A percentile compares a stretch with the other conserved stretches of the same genome.
Evolutionary conservation across 2,113 vertebrate genomes (phyloP).

Genomic region (Epinephelus fuscoguttatus): DNA sequence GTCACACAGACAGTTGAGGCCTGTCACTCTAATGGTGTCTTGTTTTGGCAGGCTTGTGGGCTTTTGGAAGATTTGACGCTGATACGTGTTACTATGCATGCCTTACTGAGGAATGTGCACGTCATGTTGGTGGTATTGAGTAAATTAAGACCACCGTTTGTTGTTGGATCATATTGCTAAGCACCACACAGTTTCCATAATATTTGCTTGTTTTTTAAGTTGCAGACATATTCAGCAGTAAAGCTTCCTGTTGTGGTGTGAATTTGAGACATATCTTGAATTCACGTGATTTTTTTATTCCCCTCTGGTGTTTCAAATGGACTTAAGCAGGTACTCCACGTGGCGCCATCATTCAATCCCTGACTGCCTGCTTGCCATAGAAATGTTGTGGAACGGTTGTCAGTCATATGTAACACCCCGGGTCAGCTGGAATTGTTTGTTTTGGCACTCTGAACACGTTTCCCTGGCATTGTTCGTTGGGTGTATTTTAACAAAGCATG

Average conservation of each 20-base stretch:
- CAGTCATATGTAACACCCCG: slow-evolving; percentile 53
- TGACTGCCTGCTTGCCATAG: slow-evolving; percentile 53
- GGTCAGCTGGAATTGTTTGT: slow-evolving; percentile 56
- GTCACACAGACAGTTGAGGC: slow-evolving; percentile 70
- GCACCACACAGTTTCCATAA: not conserved
- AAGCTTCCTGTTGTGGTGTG: not conserved
- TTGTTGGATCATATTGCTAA: not conserved
- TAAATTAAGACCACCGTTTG: slow-evolving; percentile 44
- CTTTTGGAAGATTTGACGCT: slow-evolving; percentile 50
- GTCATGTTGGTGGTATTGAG: slow-evolving; percentile 34
- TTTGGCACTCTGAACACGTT: slow-evolving; percentile 54
- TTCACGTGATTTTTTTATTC: slow-evolving; percentile 26
- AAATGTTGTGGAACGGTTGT: slow-evolving; percentile 66
- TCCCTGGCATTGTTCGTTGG: slow-evolving; percentile 51
- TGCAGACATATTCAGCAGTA: not conserved
- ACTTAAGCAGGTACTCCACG: slow-evolving; percentile 47
- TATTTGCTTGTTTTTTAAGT: not conserved
- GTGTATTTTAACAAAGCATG: slow-evolving; percentile 53
- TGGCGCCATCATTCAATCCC: slow-evolving; percentile 58
- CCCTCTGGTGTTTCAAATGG: slow-evolving; percentile 28
- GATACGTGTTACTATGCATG: slow-evolving; percentile 48
- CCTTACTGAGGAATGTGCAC: slow-evolving; percentile 54
- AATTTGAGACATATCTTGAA: not conserved
- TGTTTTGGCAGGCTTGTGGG: slow-evolving; percentile 66
- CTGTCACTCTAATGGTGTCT: slow-evolving; percentile 67